Conservation (phyloP, 1,140 invertebrate species). For the Vanessa tameamea region DNA sequence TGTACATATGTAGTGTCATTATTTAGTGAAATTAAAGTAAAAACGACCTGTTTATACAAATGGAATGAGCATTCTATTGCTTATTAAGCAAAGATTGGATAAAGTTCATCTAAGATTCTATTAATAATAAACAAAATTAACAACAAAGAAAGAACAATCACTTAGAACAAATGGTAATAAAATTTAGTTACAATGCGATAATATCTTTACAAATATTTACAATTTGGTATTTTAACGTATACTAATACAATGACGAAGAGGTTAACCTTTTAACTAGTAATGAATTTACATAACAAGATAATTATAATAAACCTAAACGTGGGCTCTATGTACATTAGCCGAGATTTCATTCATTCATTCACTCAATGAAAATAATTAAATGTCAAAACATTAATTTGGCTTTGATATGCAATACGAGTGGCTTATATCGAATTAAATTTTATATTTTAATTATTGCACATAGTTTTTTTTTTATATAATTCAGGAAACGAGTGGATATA, state of each 20-base stretch:
- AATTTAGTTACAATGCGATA: slow-evolving; percentile 76
- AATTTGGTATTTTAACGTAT: slow-evolving; percentile 79
- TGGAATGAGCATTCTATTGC: slow-evolving; percentile 57
- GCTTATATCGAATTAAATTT: slow-evolving; percentile 46
- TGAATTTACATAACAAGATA: slow-evolving; percentile 70
- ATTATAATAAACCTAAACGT: slow-evolving; percentile 58
- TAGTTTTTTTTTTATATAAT: slow-evolving; percentile 43
- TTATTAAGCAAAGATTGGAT: slow-evolving; percentile 46
- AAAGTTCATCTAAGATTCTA: slow-evolving; percentile 55
- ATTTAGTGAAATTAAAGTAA: slow-evolving; percentile 1
- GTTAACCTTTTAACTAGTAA: slow-evolving; percentile 63
- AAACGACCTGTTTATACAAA: slow-evolving; percentile 48
- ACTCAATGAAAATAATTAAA: slow-evolving; percentile 42
- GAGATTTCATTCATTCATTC: slow-evolving; percentile 49
- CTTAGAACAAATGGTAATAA: slow-evolving; percentile 80
- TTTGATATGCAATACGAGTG: slow-evolving; percentile 69
- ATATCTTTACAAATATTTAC: slow-evolving; percentile 80
- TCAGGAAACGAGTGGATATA: slow-evolving; percentile 39
- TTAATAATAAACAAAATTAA: slow-evolving; percentile 77
- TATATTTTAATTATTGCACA: slow-evolving; percentile 58
- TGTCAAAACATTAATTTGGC: slow-evolving; percentile 62
- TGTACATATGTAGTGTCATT: slow-evolving; percentile 27
- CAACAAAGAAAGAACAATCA: slow-evolving; percentile 78
- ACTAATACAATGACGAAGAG: slow-evolving; percentile 73
- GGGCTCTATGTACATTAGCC: slow-evolving; percentile 61